A percentile compares a stretch with the other conserved stretches of the same genome.
These are phyloP conservation scores for Hemithea aestivaria DNA, from an alignment of 2,888 invertebrate genomes.

Conservation along the genomic window DNA sequence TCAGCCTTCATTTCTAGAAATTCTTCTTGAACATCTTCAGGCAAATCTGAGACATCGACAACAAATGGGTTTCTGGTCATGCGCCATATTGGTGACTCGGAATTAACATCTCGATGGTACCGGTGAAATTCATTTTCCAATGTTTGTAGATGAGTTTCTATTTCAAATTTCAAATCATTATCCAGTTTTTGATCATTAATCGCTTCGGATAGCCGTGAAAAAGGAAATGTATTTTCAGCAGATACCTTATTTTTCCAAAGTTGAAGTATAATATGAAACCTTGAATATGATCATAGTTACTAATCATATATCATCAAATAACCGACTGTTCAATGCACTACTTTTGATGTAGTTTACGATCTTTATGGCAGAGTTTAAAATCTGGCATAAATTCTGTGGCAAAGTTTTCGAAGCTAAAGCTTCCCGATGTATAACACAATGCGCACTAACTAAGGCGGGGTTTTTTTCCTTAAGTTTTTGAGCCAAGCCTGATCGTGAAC, in stretches of 20 bases:
- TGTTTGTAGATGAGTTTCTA: too few species aligned
- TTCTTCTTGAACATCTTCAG: conserved; percentile 7
- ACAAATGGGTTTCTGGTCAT: conserved; percentile 7
- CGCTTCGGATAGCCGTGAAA: too few species aligned
- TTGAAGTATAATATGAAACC: too few species aligned
- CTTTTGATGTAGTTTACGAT: background rate
- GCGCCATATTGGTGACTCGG: conserved; percentile 7
- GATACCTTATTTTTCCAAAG: too few species aligned
- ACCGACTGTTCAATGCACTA: background rate
- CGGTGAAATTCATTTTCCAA: background rate
- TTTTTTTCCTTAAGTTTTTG: conserved; percentile 24
- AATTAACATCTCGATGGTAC: conserved; percentile 4
- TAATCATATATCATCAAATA: too few species aligned
- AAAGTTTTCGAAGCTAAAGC: conserved; percentile 24
- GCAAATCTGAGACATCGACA: conserved; percentile 6
- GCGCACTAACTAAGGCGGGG: conserved; percentile 13
- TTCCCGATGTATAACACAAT: conserved; percentile 24
- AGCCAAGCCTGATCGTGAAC: conserved; percentile 27
- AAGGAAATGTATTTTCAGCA: too few species aligned
- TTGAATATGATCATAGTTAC: too few species aligned
- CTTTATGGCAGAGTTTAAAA: too few species aligned
- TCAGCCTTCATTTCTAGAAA: background rate
- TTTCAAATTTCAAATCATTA: too few species aligned
- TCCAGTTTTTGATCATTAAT: too few species aligned
- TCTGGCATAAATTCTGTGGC: background rate